Conservation (phyloP, 2,113 vertebrate genomes). For the Anseranas semipalmata region DNA sequence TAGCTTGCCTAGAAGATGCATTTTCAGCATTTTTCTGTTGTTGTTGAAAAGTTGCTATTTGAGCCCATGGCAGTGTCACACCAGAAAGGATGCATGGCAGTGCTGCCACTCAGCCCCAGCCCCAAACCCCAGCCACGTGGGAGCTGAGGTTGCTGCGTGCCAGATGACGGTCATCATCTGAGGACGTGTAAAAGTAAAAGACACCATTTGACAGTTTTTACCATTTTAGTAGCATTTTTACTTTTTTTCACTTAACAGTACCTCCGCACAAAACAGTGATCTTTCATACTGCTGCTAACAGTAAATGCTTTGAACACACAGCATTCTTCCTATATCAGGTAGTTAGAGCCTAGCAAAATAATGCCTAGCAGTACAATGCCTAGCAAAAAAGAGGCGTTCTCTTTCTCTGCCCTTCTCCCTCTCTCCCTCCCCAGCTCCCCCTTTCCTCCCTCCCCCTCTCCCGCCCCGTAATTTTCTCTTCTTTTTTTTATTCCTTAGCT, state of each 20-base stretch:
- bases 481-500: background rate
- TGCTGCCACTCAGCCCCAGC: background rate
- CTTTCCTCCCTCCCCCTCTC: background rate
- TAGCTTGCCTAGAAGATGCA: background rate
- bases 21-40: background rate
- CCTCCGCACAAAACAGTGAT: background rate
- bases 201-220: background rate
- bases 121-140: background rate
- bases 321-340: background rate
- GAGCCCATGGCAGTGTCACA: background rate
- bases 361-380: background rate
- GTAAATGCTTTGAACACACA: background rate
- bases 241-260: background rate
- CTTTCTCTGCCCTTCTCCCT: background rate
- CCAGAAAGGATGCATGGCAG: background rate
- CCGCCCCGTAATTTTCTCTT: background rate
- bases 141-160: background rate
- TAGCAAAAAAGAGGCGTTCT: background rate
- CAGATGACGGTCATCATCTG: rapidly evolving
- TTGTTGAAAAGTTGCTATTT: background rate
- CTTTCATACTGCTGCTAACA: background rate
- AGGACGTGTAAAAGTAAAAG: background rate
- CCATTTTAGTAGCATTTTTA: background rate
- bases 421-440: background rate
- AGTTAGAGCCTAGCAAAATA: background rate